phyloP scores from a whole-genome alignment of 2,113 vertebrate species.

The Oryctolagus cuniculus region DNA sequence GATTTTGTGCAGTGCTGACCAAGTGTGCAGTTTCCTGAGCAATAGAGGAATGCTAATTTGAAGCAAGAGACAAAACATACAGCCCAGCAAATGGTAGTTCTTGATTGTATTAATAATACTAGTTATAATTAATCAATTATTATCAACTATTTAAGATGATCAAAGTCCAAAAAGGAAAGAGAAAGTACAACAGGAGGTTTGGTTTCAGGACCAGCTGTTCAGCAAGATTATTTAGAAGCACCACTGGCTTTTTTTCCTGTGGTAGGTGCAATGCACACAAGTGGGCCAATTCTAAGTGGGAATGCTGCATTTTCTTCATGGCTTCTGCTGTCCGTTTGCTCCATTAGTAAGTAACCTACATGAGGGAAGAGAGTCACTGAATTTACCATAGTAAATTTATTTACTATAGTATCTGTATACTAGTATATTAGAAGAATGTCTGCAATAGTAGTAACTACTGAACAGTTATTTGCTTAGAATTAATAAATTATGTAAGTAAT shows the following conservation, averaged over 20 bases:
- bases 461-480: not conserved
- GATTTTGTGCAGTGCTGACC: not conserved
- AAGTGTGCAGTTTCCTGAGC: not conserved
- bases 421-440: not conserved
- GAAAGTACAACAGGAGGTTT: fast-evolving
- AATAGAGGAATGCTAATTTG: not conserved
- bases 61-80: not conserved
- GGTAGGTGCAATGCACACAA: fast-evolving
- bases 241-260: not conserved
- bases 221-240: not conserved
- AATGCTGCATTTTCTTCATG: fast-evolving
- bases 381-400: not conserved
- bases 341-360: not conserved
- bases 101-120: too few relatives aligned
- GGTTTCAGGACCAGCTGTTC: too few relatives aligned
- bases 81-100: too few relatives aligned
- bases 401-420: not conserved
- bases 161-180: not conserved
- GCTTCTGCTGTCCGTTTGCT: not conserved
- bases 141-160: not conserved
- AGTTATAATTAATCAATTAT: too few relatives aligned
- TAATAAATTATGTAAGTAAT: not conserved
- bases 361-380: not conserved
- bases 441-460: not conserved
- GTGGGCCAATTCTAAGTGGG: not conserved